Base-by-base conservation (phyloP, 2,888 invertebrate genomes). In the Drosophila subsilvestris region DNA sequence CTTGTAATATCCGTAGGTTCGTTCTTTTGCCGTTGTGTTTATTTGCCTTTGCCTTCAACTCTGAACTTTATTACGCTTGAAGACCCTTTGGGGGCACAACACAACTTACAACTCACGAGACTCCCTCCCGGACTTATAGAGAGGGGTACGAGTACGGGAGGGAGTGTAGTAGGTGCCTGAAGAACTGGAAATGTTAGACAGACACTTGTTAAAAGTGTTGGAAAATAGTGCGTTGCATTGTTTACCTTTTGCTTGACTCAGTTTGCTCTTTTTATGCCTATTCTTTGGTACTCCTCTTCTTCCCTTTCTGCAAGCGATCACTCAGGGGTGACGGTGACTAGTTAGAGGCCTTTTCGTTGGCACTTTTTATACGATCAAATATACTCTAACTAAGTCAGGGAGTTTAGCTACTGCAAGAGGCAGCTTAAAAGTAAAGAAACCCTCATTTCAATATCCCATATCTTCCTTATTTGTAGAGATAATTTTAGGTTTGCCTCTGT, bases 181-280 rank as follows among this genome's bases (percentile, higher is more conserved):
- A 78, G 63, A 86, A 79, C 88, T 75, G 56, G 81, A 79, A 83
- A 80, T 56, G 66, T 48, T 47, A 67, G 67, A 71, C 48, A 83
- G 78, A 77, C 83, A 85, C 88, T 88, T 88, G 88, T 83, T 80
- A 79, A 88, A 37, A 83, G 85, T 88, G 88, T 84, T 85, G 69
- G 83, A 89, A 87, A 89, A 89, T 89, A 87, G 88, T 89, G 86
- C 86, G 86, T 87, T 87, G 88, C 88, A 89, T 89, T 87, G 88
- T 86, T 87, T 89, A 87, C 80, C 77, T 88, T 87, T 85, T 76
- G 80, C 80, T 87, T 87, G 87, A 75, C 63, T 73, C 74, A 56
- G 49, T 57, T 57, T 43, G 29, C 27, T 61, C 54, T 55, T 51
- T 56, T 37, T 58, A 54, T 54, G 37, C 47, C 49, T 51, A 60